Evolutionary conservation across 2,113 vertebrate species (phyloP).

Genomic region (Eudorcas thomsonii): DNA sequence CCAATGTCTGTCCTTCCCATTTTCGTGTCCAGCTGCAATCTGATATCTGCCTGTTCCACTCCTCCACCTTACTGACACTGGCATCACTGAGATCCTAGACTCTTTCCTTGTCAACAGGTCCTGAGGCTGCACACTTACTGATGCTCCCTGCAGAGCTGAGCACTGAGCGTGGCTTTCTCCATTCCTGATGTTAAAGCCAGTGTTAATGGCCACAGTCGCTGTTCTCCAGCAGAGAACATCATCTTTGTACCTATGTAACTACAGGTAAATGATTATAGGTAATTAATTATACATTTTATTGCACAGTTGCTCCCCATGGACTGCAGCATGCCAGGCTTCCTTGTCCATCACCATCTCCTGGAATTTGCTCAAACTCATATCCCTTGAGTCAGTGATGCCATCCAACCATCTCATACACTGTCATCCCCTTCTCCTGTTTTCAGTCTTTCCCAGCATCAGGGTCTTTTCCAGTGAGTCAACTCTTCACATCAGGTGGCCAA

Average conservation of each 20-base stretch:
- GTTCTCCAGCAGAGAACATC: not conserved
- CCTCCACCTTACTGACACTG: not conserved
- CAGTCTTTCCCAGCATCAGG: not conserved
- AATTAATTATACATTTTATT: not conserved
- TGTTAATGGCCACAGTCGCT: not conserved
- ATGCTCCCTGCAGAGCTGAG: not conserved
- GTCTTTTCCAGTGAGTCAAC: not conserved
- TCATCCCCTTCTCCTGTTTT: not conserved
- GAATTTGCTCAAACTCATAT: not conserved
- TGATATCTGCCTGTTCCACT: not conserved
- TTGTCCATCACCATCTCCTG: not conserved
- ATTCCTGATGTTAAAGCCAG: not conserved
- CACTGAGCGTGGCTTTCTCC: no score
- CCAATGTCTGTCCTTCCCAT: not conserved
- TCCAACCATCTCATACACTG: not conserved
- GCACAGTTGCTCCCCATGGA: not conserved
- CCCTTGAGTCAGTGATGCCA: not conserved
- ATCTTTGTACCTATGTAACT: not conserved
- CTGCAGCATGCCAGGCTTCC: not conserved
- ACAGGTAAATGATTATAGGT: not conserved
- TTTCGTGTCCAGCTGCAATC: not conserved
- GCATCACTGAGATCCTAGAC: not conserved
- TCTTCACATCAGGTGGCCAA: not conserved
- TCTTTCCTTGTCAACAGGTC: not conserved
- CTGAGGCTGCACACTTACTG: not conserved